Percentiles rank a stretch among this genome's conserved stretches.
These are phyloP conservation scores for Papilio polytes DNA, from an alignment of 1,140 invertebrate species.

Conservation along the genomic window DNA sequence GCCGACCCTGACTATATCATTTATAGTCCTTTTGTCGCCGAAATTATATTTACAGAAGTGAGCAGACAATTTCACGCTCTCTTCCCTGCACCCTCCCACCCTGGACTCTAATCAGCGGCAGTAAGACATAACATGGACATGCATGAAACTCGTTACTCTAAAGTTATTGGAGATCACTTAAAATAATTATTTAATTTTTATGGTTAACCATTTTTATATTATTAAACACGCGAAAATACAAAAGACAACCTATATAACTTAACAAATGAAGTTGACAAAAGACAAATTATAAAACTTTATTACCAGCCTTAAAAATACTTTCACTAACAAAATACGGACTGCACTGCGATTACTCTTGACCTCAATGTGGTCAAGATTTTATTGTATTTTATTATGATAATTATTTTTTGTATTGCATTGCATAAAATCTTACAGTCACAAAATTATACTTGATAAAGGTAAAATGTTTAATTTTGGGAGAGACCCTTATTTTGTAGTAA, in stretches of 20 bases:
- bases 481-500: neutral
- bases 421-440: neutral
- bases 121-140: conserved; percentile 58
- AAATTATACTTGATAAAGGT: neutral
- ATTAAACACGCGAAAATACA: neutral
- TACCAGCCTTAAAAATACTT: neutral
- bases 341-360: neutral
- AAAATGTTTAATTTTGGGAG: neutral
- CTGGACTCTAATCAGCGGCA: conserved; percentile 77
- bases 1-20: conserved; percentile 74
- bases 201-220: neutral
- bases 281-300: conserved; percentile 11
- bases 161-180: neutral
- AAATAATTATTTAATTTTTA: neutral
- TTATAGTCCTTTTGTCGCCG: conserved; percentile 82
- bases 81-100: conserved; percentile 69
- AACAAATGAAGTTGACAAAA: neutral
- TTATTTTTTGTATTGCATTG: neutral
- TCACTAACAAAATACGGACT: neutral
- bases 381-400: conserved; percentile 5
- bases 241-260: neutral
- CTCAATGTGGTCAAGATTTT: neutral
- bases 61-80: conserved; percentile 84
- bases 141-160: neutral
- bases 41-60: conserved; percentile 84